phyloP scores from a whole-genome alignment of 53 echinoderm and acorn worm genomes.

The Temnopleurus reevesii region DNA sequence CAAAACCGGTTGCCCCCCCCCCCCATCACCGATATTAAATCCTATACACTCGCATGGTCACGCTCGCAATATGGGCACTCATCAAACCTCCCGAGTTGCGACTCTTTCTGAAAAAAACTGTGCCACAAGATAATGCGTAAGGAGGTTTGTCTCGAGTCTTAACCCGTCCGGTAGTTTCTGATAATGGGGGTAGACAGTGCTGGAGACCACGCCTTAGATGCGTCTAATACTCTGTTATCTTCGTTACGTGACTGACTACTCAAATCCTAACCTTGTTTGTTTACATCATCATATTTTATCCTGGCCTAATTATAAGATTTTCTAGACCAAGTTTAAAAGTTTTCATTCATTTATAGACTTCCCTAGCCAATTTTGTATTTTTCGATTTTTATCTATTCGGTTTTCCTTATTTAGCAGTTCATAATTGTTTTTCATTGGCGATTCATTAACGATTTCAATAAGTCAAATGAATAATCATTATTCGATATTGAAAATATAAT shows the following conservation, averaged over 20 bases:
- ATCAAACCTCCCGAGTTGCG: too few relatives aligned
- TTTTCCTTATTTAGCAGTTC: too few relatives aligned
- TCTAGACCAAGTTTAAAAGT: not conserved
- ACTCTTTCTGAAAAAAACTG: too few relatives aligned
- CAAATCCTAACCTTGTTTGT: not conserved
- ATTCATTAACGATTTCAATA: not conserved
- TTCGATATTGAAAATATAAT: too few relatives aligned
- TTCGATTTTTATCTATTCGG: too few relatives aligned
- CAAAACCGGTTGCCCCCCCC: too few relatives aligned
- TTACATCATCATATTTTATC: not conserved
- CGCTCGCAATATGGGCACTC: too few relatives aligned
- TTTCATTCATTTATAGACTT: not conserved
- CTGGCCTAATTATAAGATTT: not conserved
- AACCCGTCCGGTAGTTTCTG: conserved; percentile 2
- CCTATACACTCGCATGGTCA: too few relatives aligned
- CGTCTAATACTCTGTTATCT: conserved; percentile 7
- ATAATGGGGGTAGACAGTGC: conserved; percentile 12
- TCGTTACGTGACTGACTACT: conserved; percentile 25
- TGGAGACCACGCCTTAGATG: not conserved
- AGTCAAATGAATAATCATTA: too few relatives aligned
- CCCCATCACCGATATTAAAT: too few relatives aligned
- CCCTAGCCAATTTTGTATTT: too few relatives aligned
- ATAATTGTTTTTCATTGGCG: not conserved
- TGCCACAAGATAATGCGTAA: too few relatives aligned
- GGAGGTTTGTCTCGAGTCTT: not conserved